Percentiles rank a stretch among this genome's conserved stretches.
Evolutionary conservation across 2,797 vertebrate species (phyloP).

Genomic region (Hafferia zeledoni): DNA sequence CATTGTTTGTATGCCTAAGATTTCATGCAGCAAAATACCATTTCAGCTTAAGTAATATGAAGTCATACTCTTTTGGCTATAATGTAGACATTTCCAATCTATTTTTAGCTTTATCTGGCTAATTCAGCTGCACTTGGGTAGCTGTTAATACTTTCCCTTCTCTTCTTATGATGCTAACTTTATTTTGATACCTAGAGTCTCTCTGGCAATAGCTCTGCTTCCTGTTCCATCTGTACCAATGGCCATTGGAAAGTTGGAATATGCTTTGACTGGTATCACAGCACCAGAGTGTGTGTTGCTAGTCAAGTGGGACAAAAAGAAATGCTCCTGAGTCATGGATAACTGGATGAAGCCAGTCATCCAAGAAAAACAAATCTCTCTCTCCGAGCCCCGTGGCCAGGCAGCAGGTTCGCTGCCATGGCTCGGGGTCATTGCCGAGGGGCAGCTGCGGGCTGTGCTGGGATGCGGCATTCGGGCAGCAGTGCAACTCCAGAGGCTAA

Average conservation of each 20-base stretch:
- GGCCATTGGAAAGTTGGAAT: background rate
- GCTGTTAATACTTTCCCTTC: background rate
- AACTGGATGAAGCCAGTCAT: background rate
- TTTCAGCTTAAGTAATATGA: background rate
- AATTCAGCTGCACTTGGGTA: background rate
- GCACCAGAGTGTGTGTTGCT: background rate
- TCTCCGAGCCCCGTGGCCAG: background rate
- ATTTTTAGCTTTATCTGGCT: background rate
- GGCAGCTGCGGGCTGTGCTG: background rate
- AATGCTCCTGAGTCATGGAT: accelerated
- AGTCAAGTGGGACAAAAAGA: background rate
- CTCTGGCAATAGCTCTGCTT: background rate
- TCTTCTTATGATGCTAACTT: background rate
- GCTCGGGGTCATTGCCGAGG: background rate
- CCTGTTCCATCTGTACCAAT: background rate
- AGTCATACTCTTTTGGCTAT: background rate
- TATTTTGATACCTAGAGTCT: background rate
- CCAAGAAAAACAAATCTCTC: background rate
- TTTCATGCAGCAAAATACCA: background rate
- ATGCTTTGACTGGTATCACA: background rate
- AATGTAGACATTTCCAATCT: background rate
- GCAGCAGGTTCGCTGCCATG: background rate
- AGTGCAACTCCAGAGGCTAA: background rate
- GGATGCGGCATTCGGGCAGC: background rate
- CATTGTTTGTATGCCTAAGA: background rate